phyloP scores from a whole-genome alignment of 2,888 invertebrate genomes.

The Drosophila siamana region DNA sequence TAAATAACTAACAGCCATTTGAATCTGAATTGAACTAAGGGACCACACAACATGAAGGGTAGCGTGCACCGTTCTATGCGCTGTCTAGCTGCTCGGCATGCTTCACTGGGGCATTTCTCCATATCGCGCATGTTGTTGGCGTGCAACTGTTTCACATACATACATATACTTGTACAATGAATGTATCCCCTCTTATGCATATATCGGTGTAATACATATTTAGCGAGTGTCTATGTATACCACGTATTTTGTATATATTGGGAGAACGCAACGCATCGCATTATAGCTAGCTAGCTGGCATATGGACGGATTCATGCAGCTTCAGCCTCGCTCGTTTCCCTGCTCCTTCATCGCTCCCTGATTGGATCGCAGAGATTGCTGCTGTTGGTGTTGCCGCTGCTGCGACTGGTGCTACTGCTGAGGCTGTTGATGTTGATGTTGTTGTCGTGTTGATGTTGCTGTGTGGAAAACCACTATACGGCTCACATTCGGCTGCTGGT shows the following conservation, averaged over 20 bases:
- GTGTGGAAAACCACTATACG: constrained; percentile 79
- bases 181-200: constrained; percentile 23
- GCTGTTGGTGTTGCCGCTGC: not conserved
- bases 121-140: constrained; percentile 44
- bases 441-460: constrained; percentile 4
- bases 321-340: constrained; percentile 37
- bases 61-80: constrained; percentile 39
- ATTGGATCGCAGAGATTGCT: constrained; percentile 39
- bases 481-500: constrained; percentile 63
- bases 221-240: constrained; percentile 18
- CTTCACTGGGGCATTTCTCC: constrained; percentile 73
- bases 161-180: constrained; percentile 20
- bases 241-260: constrained; percentile 10
- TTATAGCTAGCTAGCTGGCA: constrained; percentile 64
- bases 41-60: constrained; percentile 16
- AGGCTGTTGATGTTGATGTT: not conserved
- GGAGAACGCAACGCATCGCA: constrained; percentile 74
- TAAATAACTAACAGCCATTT: not conserved
- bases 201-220: constrained; percentile 17
- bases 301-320: constrained; percentile 54
- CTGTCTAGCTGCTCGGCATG: constrained; percentile 51
- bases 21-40: constrained; percentile 7
- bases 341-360: constrained; percentile 35
- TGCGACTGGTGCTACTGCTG: constrained; percentile 24
- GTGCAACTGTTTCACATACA: constrained; percentile 47